phyloP scores from a whole-genome alignment of 2,888 invertebrate species.

The Apamea crenata region DNA sequence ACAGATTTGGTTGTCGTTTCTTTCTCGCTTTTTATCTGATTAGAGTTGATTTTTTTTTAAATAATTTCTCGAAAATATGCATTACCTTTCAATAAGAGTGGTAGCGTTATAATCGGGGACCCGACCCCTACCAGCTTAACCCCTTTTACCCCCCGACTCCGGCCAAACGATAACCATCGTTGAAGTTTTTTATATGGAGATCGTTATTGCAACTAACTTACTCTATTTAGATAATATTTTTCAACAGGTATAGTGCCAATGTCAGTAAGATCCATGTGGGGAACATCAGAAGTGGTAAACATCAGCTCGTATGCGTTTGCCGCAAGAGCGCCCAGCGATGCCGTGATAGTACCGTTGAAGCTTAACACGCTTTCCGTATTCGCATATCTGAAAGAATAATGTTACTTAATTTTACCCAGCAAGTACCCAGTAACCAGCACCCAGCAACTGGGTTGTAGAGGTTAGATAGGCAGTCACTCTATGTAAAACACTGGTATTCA shows the following conservation, averaged over 20 bases:
- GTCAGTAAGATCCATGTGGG: conserved; percentile 75
- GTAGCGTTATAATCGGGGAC: too few relatives aligned
- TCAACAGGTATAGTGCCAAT: conserved; percentile 75
- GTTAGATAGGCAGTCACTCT: background rate
- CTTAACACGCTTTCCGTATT: conserved; percentile 81
- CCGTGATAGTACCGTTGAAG: conserved; percentile 73
- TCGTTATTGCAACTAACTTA: conserved; percentile 66
- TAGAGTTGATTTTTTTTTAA: too few relatives aligned
- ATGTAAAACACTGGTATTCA: background rate
- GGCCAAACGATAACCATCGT: background rate
- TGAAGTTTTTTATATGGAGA: background rate
- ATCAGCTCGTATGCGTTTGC: conserved; percentile 76
- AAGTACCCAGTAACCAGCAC: too few relatives aligned
- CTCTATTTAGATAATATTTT: conserved; percentile 84
- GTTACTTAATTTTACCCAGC: background rate
- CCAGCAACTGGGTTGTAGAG: background rate
- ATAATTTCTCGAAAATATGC: too few relatives aligned
- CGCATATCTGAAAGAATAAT: conserved; percentile 74
- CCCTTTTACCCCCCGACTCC: too few relatives aligned
- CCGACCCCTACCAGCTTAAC: too few relatives aligned
- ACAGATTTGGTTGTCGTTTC: too few relatives aligned
- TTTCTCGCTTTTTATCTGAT: too few relatives aligned
- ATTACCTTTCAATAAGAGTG: too few relatives aligned
- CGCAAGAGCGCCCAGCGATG: conserved; percentile 77
- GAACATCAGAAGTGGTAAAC: conserved; percentile 68